Percentiles rank a stretch among this genome's conserved stretches.
Evolutionary conservation across 2,888 invertebrate species (phyloP).

Genomic region (Fragum sueziense): DNA sequence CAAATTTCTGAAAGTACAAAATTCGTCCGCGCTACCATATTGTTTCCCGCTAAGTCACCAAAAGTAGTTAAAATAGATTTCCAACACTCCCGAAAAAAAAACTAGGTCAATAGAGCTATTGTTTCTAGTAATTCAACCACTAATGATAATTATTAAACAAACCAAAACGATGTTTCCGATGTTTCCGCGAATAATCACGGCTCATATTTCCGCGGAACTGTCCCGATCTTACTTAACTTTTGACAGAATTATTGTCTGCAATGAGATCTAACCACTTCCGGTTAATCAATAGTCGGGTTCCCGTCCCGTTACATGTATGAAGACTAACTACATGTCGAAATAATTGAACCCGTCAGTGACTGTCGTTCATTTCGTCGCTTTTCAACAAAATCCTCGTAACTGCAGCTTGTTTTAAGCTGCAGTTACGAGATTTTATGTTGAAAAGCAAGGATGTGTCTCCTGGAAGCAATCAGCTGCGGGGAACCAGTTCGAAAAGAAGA

Average conservation of each 20-base stretch:
- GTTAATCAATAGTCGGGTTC: slow-evolving; percentile 22
- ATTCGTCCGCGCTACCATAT: too few relatives aligned
- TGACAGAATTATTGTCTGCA: slow-evolving; percentile 5
- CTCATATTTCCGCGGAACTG: slow-evolving; percentile 1
- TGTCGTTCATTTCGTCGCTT: slow-evolving; percentile 19
- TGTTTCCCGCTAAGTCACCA: too few relatives aligned
- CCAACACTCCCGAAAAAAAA: too few relatives aligned
- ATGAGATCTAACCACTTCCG: slow-evolving; percentile 12
- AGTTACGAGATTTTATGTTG: too few relatives aligned
- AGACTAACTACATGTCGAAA: slow-evolving; percentile 20
- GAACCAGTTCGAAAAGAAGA: not conserved
- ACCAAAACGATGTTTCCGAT: not conserved
- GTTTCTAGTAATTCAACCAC: not conserved
- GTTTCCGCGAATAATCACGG: not conserved
- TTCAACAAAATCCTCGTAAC: too few relatives aligned
- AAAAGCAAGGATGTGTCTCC: too few relatives aligned
- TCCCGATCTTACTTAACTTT: slow-evolving; percentile 13
- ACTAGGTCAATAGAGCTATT: not conserved
- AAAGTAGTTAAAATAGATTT: too few relatives aligned
- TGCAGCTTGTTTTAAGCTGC: too few relatives aligned
- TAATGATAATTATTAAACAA: not conserved
- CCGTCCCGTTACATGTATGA: slow-evolving; percentile 9
- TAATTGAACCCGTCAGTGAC: slow-evolving; percentile 21
- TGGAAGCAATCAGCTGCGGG: slow-evolving; percentile 16
- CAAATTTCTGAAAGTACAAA: too few relatives aligned